phyloP scores from a whole-genome alignment of 2,888 invertebrate species.

The Neoascia interrupta region DNA sequence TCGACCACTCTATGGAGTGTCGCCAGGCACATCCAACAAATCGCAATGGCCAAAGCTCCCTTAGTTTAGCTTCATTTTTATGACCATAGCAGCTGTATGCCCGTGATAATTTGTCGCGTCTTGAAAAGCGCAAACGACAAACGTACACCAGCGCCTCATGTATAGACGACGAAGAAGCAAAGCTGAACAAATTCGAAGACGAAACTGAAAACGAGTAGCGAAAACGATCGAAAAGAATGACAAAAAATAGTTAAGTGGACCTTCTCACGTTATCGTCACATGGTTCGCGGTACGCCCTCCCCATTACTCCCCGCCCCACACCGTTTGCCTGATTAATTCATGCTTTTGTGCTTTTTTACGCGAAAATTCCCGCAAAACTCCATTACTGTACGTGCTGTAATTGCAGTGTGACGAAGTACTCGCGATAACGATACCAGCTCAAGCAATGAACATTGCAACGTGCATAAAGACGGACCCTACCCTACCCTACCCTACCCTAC shows the following conservation, averaged over 20 bases:
- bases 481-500: conserved; percentile 1
- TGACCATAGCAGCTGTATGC: conserved; percentile 48
- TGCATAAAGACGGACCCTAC: conserved; percentile 44
- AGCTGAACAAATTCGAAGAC: conserved; percentile 30
- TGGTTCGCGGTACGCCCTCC: conserved; percentile 35
- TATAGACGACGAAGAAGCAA: conserved; percentile 3
- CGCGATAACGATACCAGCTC: too few species aligned
- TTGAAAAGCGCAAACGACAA: conserved; percentile 48
- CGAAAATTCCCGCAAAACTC: conserved; percentile 43
- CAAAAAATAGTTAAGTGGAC: conserved; percentile 60
- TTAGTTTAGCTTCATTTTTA: conserved; percentile 56
- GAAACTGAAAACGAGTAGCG: conserved; percentile 31
- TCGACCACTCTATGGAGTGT: conserved; percentile 53
- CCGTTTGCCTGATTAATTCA: conserved; percentile 60
- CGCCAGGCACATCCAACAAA: conserved; percentile 61
- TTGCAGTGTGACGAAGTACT: conserved; percentile 44
- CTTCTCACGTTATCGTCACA: conserved; percentile 69
- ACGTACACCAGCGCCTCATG: background rate
- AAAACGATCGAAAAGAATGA: background rate
- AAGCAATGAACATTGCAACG: conserved; percentile 19
- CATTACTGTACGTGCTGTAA: conserved; percentile 66
- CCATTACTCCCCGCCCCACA: too few species aligned
- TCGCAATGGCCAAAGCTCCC: conserved; percentile 54
- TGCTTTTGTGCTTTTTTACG: conserved; percentile 55
- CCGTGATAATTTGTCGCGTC: background rate